A percentile compares a stretch with the other conserved stretches of the same genome.
Conservation (phyloP, 2,113 vertebrate genomes). For the Heterotis niloticus region DNA sequence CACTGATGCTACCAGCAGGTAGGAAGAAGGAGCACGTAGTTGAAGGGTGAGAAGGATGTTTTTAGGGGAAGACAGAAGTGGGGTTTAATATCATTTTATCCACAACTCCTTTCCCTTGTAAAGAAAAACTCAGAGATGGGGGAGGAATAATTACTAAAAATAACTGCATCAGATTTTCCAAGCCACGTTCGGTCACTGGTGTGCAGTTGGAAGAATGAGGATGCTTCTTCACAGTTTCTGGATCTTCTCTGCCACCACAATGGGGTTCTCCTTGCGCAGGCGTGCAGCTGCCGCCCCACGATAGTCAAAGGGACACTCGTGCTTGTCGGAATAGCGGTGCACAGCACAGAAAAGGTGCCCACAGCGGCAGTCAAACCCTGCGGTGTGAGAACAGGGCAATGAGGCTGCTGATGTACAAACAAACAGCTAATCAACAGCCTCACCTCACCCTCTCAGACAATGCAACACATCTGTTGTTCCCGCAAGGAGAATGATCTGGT, state of each 20-base stretch:
- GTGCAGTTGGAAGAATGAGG: neutral
- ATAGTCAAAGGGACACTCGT: slow-evolving; percentile 82
- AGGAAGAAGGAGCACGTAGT: neutral
- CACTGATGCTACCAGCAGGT: neutral
- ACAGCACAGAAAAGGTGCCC: slow-evolving; percentile 82
- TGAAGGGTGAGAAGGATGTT: neutral
- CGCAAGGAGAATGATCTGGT: too few relatives aligned
- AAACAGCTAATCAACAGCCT: neutral
- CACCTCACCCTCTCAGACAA: neutral
- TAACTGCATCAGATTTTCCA: neutral
- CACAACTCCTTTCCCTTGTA: neutral
- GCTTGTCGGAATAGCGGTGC: slow-evolving; percentile 83
- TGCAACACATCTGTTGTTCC: neutral
- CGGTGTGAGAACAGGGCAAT: neutral
- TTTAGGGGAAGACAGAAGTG: neutral
- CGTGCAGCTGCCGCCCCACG: slow-evolving; percentile 78
- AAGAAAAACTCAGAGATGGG: neutral
- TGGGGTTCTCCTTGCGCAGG: slow-evolving; percentile 83
- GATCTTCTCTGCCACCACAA: slow-evolving; percentile 81
- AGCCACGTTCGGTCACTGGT: neutral
- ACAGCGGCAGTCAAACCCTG: slow-evolving; percentile 80
- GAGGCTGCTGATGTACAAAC: neutral
- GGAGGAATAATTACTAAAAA: neutral
- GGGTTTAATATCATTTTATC: neutral
- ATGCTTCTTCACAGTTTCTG: slow-evolving; percentile 56